Percentiles rank a stretch among this genome's conserved stretches.
phyloP scores from a whole-genome alignment of 1,140 invertebrate species.

The Saccostrea glomerata region DNA sequence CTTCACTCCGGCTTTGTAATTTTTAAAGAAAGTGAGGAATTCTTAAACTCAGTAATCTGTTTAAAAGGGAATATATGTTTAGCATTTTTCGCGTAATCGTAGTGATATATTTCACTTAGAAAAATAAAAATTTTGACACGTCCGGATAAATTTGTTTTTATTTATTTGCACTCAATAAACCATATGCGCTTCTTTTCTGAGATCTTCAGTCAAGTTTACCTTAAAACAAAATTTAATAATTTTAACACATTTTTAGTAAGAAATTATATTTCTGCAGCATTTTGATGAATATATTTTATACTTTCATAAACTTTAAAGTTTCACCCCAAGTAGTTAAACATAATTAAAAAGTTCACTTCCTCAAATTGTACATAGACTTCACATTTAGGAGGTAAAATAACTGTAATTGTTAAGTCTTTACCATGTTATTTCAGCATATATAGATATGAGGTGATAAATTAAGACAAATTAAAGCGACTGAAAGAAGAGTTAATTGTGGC shows the following conservation, averaged over 20 bases:
- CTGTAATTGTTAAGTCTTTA: neutral
- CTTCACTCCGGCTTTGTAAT: neutral
- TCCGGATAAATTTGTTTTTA: neutral
- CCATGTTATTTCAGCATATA: slow-evolving; percentile 12
- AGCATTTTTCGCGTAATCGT: neutral
- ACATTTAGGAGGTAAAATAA: no score
- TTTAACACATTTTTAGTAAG: no score
- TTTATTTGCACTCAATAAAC: neutral
- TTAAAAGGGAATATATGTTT: neutral
- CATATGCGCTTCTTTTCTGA: neutral
- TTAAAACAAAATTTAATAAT: no score
- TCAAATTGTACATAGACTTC: no score
- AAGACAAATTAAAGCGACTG: neutral
- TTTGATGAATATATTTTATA: no score
- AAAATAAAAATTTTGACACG: slow-evolving; percentile 28
- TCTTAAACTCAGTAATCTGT: neutral
- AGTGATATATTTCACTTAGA: neutral
- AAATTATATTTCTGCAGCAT: no score
- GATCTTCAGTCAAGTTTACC: no score
- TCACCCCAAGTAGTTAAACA: no score
- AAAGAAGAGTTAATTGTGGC: slow-evolving; percentile 8
- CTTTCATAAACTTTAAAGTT: no score
- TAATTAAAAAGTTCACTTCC: no score
- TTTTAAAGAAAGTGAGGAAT: neutral
- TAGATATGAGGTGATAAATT: neutral